These are phyloP conservation scores for Echinops telfairi DNA, from an alignment of 2,113 vertebrate species.

Conservation along the genomic window DNA sequence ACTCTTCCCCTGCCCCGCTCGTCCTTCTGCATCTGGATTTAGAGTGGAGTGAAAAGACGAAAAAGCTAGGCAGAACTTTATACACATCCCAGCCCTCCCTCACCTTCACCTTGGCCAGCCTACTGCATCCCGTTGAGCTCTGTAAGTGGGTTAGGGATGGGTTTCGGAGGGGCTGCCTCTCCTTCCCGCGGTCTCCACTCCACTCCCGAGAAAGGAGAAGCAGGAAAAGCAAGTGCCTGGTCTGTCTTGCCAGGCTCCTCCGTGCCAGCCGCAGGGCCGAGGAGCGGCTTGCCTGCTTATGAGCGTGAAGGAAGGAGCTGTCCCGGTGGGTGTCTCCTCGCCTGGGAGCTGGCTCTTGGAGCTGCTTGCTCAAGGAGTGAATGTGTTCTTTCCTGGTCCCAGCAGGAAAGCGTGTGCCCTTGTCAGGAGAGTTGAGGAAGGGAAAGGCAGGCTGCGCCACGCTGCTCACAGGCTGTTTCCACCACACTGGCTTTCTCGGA, in stretches of 20 bases:
- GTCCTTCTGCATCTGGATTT: background rate
- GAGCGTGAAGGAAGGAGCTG: background rate
- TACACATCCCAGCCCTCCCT: background rate
- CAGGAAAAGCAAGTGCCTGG: background rate
- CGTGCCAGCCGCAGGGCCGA: too few species aligned
- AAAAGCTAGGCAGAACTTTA: background rate
- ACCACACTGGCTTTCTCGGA: background rate
- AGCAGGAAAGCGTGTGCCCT: background rate
- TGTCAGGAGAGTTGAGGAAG: background rate
- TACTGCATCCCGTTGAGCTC: background rate
- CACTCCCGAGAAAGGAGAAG: background rate
- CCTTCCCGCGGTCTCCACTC: background rate
- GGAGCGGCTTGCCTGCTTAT: background rate
- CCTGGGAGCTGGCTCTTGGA: background rate
- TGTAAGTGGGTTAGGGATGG: background rate
- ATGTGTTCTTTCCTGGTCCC: background rate
- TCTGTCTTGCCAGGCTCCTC: background rate
- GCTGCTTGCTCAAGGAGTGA: background rate
- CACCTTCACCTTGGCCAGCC: background rate
- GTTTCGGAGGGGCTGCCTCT: background rate
- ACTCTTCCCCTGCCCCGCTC: too few species aligned
- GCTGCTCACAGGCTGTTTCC: background rate
- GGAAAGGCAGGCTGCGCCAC: background rate
- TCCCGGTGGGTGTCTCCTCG: background rate
- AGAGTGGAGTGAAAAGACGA: background rate